Evolutionary conservation across 2,888 invertebrate species (phyloP).

Genomic region (Panzeria rudis): DNA sequence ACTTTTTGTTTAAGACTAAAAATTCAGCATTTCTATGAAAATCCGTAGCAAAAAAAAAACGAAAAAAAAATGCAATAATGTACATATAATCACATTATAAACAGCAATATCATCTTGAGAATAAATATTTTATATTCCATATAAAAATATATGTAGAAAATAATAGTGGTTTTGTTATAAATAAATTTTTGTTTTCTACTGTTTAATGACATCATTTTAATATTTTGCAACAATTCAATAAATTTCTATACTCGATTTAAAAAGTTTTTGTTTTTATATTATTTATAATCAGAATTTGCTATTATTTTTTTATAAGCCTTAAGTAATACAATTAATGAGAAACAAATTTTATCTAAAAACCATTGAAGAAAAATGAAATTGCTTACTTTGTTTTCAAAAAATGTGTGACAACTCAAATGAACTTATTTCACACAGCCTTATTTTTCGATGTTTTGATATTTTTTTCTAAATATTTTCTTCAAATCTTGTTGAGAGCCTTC

Average conservation of each 20-base stretch:
- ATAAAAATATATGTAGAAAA: slow-evolving; percentile 25
- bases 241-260: slow-evolving; percentile 10
- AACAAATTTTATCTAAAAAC: not conserved
- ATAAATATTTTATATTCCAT: not conserved
- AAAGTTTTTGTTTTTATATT: not conserved
- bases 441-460: slow-evolving; percentile 1
- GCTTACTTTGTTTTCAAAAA: too few species aligned
- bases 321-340: not conserved
- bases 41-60: not conserved
- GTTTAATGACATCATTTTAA: slow-evolving; percentile 64
- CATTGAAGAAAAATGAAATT: not conserved
- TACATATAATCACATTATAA: not conserved
- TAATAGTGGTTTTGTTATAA: not conserved
- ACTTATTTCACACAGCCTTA: not conserved
- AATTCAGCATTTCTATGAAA: not conserved
- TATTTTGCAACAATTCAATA: slow-evolving; percentile 56
- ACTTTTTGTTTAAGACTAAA: not conserved
- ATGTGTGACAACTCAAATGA: slow-evolving; percentile 13
- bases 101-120: slow-evolving; percentile 1
- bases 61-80: not conserved
- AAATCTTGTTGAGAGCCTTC: slow-evolving; percentile 17
- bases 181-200: slow-evolving; percentile 16
- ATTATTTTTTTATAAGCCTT: not conserved
- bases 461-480: not conserved
- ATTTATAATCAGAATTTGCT: not conserved